Base-by-base conservation (phyloP, 2,797 vertebrate species). In the Graptemys geographica region DNA sequence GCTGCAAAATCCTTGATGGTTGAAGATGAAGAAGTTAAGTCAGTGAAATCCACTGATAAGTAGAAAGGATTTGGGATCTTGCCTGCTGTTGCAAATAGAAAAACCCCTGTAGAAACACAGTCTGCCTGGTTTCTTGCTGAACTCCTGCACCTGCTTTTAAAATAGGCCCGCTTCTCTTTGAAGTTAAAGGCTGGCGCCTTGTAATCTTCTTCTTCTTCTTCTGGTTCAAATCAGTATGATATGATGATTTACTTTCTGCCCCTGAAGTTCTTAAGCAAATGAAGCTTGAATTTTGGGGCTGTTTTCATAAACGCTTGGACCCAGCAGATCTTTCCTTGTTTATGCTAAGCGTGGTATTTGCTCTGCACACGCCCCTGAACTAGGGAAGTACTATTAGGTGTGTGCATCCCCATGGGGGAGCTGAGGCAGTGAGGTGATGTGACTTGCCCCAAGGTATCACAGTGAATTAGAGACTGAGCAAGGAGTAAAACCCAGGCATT, bases 271-370 rank as follows among this genome's bases (percentile, higher is more conserved):
- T 0, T 57, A 91, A 31, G 74, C 69, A 49, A 83, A 92, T 87
- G 79, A 44, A 83, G 72, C 15, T 83, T 55, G 0, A 91, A 79
- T 53, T 90, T 31, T 0, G 81, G 83, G 47, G 85, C 23, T 88
- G 0, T 91, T 96, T 62, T 74, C 49, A 18, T 79, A 81, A 92
- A 79, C 21, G 5, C 47, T 93, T 74, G 85, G 82, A 93, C 84
- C 83, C 85, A 79, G 51, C 85, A 95, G 79, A 94, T 93, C 65
- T 51, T 87, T 96, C 95, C 92, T 84, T 94, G 89, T 95, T 96
- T 96, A 89, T 81, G 92, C 93, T 37, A 19, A 18, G 16, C 62
- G 53, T 88, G 86, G 6, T 90, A 88, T 88, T 91, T 96, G 84
- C 84, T 49, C 91, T 41, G 53, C 94, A 93, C 95, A 41, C 86